Evolutionary conservation across 2,113 vertebrate genomes (phyloP), one percentile per base, ranked within the genome.

Genomic region (Choloepus hoffmanni): DNA sequence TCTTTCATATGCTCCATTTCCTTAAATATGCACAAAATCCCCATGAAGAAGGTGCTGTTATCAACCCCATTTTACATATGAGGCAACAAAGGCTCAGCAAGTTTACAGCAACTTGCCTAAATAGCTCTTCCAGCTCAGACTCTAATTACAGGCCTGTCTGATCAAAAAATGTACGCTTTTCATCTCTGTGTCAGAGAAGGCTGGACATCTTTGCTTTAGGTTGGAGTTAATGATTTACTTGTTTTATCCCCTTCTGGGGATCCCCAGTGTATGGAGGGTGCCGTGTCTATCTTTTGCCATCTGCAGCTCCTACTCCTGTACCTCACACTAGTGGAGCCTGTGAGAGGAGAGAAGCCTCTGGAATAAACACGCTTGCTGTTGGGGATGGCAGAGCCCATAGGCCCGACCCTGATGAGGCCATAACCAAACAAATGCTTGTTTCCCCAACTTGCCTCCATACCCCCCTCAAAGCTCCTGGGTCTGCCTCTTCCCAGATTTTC

Each of bases 401-500:
- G 26, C 67, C 55, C 60, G 15, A 33, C 67, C 24, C 77, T 36
- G 48, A 50, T 2, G 63, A 83, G 79, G 65, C 83, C 73, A 7
- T 72, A 90, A 81, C 14, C 74, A 94, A 82, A 68, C 23, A 28
- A 28, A 91, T 36, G 79, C 33, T 10, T 60, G 65, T 82, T 76
- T 93, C 74, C 85, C 72, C 8, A 30, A 14, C 63, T 92, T 85
- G 10, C 60, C 83, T 67, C 85, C 12, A 12, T 55, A 91, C 53
- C 81, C 65, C 65, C 72, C 45, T 63, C 48, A 23, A 33, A 40
- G 65, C 26, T 48, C 85, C 60, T 36, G 90, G 92, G 83, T 81
- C 96, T 93, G 90, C 68, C 87, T 85, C 96, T 98, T 97, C 97
- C 97, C 94, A 96, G 97, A n/a, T 68, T 85, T 95, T 94, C 97